These are phyloP conservation scores for Indicator maculatus DNA, from an alignment of 2,113 vertebrate species.

Conservation along the genomic window DNA sequence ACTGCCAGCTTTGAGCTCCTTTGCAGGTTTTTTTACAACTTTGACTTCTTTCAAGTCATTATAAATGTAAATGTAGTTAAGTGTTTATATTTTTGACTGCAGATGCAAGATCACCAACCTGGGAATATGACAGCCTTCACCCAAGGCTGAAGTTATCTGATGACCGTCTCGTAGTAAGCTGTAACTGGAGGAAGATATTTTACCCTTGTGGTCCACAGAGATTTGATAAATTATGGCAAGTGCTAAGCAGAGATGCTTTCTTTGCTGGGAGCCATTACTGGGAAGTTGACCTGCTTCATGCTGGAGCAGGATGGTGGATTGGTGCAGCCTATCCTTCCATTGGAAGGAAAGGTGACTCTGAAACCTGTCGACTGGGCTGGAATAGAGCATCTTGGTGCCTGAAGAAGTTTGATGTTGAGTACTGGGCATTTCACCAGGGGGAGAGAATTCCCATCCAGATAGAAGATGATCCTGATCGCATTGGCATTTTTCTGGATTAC, in stretches of 20 bases:
- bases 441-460: slow-evolving; percentile 64
- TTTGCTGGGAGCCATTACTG: slow-evolving; percentile 79
- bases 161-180: slow-evolving; percentile 59
- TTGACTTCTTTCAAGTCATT: not conserved
- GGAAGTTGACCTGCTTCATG: slow-evolving; percentile 75
- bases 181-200: slow-evolving; percentile 52
- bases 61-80: not conserved
- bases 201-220: slow-evolving; percentile 46
- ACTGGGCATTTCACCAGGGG: slow-evolving; percentile 81
- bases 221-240: slow-evolving; percentile 76
- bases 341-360: slow-evolving; percentile 67
- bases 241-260: slow-evolving; percentile 74
- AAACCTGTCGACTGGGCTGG: slow-evolving; percentile 71
- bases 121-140: slow-evolving; percentile 74
- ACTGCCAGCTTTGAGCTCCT: not conserved
- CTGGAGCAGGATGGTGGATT: slow-evolving; percentile 78
- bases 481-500: slow-evolving; percentile 77
- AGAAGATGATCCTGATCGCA: slow-evolving; percentile 64
- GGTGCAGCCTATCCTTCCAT: slow-evolving; percentile 72
- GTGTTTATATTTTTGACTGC: not conserved
- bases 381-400: slow-evolving; percentile 79
- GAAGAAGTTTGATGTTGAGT: slow-evolving; percentile 76
- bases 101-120: slow-evolving; percentile 77
- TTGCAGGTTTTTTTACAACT: not conserved
- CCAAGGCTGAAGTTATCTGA: slow-evolving; percentile 67